Base-by-base conservation (phyloP, 35 echinoderm and acorn worm genomes). In the Patiria miniata region DNA sequence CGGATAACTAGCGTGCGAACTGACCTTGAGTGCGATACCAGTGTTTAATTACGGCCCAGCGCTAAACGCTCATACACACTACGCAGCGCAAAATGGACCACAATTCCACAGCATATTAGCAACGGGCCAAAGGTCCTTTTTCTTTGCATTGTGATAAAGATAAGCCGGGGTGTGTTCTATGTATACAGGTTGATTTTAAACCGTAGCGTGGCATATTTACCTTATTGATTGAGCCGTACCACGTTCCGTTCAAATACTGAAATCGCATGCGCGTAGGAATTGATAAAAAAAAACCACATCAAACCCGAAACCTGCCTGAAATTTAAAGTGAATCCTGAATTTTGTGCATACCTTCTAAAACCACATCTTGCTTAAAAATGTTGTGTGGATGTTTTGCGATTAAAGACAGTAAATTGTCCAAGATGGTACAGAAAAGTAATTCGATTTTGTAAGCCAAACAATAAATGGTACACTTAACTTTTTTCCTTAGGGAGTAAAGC, bases 81-180 rank as follows among this genome's bases (percentile, higher is more conserved):
- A 73, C 26, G 65, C 26, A 73, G 29, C 65, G 65, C 2, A 14
- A 32, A 73, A 36, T 32, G 34, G 65, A 34, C 65, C 65, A 34
- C 5, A 36, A 10, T 32, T 73, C 65, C 65, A 30, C 26, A 23
- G 29, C 65, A 73, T 73, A 22, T 73, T 73, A 73, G 26, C 65
- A 12, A 23, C 34, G 65, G 65, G 34, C 65, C 65, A 73, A 73
- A 73, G 65, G 65, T 73, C 29, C 42, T 47, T n/a, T n/a, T n/a
- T 73, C 65, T 73, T 73, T 73, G 65, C 65, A 73, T 34, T 36
- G 29, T 34, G 65, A 73, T 73, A 73, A 73, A 73, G 65, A 73
- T 73, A 73, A 73, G 65, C 65, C 65, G 65, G 65, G 65, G 65
- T 73, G 65, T 73, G 65, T 73, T 73, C 29, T 73, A 73, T 73